Percentiles rank a stretch among this genome's conserved stretches.
Evolutionary conservation across 1,140 invertebrate genomes (phyloP).

Genomic region (Pentalonia nigronervosa): DNA sequence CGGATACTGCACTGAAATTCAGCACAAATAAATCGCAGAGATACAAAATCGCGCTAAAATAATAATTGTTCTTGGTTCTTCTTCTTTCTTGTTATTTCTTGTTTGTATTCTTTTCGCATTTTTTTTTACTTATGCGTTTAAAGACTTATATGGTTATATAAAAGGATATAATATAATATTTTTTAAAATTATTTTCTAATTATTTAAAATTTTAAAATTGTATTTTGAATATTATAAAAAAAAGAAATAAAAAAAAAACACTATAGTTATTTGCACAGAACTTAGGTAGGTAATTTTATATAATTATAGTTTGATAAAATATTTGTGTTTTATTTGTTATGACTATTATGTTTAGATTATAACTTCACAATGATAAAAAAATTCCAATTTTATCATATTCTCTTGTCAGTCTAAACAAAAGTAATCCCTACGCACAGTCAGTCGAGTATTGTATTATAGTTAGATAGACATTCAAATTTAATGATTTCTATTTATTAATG

Average conservation of each 20-base stretch:
- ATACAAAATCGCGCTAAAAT: background rate
- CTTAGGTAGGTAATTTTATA: background rate
- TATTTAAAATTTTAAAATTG: background rate
- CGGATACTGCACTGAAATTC: background rate
- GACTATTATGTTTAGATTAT: background rate
- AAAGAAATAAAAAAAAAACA: background rate
- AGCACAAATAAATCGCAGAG: background rate
- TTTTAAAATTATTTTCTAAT: background rate
- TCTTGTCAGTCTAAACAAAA: background rate
- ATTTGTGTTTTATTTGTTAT: too few relatives aligned
- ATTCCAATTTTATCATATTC: background rate
- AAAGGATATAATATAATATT: background rate
- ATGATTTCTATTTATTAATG: background rate
- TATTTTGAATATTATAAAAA: background rate
- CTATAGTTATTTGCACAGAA: background rate
- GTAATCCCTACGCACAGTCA: background rate
- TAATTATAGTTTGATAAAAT: background rate
- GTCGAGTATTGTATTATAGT: background rate
- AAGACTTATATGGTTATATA: background rate
- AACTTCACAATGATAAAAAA: background rate
- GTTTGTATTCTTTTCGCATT: background rate
- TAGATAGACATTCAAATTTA: background rate
- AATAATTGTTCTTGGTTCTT: background rate
- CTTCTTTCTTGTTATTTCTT: background rate
- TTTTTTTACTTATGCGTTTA: background rate